phyloP scores from a whole-genome alignment of 2,113 vertebrate genomes.

The Grammomys dolichurus region DNA sequence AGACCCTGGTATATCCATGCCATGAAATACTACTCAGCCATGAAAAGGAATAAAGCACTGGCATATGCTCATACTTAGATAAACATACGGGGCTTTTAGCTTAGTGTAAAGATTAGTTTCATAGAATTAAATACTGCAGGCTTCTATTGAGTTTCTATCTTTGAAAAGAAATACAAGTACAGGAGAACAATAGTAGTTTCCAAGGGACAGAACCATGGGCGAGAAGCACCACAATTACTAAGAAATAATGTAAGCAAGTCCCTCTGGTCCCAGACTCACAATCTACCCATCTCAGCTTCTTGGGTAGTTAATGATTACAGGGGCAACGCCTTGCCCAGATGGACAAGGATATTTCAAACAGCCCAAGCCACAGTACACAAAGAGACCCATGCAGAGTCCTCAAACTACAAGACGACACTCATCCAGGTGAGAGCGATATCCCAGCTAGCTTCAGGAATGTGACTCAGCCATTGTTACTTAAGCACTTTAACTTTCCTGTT shows the following conservation, averaged over 20 bases:
- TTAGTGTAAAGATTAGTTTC: not conserved
- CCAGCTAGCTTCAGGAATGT: not conserved
- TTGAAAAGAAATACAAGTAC: not conserved
- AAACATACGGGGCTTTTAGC: not conserved
- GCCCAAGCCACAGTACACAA: not conserved
- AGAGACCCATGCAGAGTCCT: not conserved
- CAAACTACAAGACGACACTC: not conserved
- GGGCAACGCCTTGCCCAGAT: not conserved
- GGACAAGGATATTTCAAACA: conserved; percentile 53
- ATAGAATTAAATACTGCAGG: not conserved
- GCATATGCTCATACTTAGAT: rapidly evolving
- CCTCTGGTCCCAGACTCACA: not conserved
- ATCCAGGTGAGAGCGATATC: not conserved
- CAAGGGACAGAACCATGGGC: not conserved
- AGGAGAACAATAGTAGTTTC: not conserved
- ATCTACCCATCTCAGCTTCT: not conserved
- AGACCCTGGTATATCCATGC: not conserved
- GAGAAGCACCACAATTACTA: not conserved
- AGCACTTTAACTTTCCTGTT: not conserved
- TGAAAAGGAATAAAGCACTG: not conserved
- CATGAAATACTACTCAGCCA: not conserved
- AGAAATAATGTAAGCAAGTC: not conserved
- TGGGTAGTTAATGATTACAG: not conserved
- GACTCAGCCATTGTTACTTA: no score
- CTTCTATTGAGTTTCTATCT: not conserved